phyloP scores from a whole-genome alignment of 2,888 invertebrate species.

The Cephus sareptanus region DNA sequence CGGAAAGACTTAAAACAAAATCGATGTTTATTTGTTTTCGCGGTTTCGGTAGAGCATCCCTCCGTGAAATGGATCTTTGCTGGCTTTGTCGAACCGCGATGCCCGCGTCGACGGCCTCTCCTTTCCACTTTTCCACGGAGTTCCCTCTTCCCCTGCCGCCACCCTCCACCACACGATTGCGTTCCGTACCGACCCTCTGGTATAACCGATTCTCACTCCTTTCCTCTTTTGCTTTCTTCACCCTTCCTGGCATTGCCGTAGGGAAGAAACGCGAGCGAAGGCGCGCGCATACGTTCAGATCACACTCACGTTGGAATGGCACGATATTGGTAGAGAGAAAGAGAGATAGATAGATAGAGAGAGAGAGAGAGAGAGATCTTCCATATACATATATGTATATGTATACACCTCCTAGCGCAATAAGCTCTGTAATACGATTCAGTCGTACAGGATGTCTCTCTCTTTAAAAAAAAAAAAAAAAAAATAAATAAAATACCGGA shows the following conservation, averaged over 20 bases:
- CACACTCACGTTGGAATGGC: conserved; percentile 35
- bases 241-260: not conserved
- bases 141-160: conserved; percentile 19
- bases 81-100: conserved; percentile 4
- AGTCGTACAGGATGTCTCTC: conserved; percentile 30
- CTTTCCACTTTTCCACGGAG: conserved; percentile 26
- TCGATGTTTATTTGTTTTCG: conserved; percentile 55
- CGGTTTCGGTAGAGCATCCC: conserved; percentile 50
- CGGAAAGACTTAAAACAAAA: conserved; percentile 47
- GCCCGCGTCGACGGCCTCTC: conserved; percentile 6
- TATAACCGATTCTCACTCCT: not conserved
- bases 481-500: conserved; percentile 2
- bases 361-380: not conserved
- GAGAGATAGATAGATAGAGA: too few species aligned
- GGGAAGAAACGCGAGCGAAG: not conserved
- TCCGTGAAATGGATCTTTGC: conserved; percentile 50
- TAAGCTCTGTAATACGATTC: conserved; percentile 45
- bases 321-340: conserved; percentile 16
- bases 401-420: conserved; percentile 35
- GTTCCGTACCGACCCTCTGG: not conserved
- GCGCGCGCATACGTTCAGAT: conserved; percentile 7
- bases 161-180: conserved; percentile 19
- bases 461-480: not conserved
- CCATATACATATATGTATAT: conserved; percentile 27
- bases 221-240: conserved; percentile 19